These are phyloP conservation scores for Cephus runcator DNA, from an alignment of 2,888 invertebrate species.

Conservation along the genomic window DNA sequence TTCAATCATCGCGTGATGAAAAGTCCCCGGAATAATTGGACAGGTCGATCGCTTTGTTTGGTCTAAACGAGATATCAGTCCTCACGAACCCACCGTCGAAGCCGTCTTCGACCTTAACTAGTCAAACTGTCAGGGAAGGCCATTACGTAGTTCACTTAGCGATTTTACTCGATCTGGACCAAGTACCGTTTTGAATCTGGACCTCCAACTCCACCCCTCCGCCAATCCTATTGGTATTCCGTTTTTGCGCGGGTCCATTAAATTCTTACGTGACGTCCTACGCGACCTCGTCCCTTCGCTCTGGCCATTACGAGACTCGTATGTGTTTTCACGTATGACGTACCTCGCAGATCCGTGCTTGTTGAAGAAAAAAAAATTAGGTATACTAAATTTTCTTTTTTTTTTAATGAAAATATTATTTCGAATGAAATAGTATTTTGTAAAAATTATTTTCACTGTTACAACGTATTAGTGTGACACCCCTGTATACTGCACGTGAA, in stretches of 20 bases:
- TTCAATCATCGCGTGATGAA: too few species aligned
- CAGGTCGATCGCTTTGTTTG: too few species aligned
- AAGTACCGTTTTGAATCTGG: background rate
- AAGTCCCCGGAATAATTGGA: too few species aligned
- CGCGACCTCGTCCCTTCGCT: background rate
- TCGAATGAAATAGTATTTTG: background rate
- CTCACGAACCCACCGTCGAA: background rate
- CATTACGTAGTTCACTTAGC: background rate
- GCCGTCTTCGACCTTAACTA: background rate
- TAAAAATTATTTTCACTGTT: background rate
- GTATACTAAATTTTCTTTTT: too few species aligned
- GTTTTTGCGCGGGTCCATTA: background rate
- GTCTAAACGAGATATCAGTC: too few species aligned
- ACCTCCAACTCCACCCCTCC: background rate
- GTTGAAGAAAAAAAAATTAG: background rate
- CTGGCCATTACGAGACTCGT: background rate
- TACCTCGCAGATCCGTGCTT: background rate
- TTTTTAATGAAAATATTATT: too few species aligned
- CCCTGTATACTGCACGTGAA: background rate
- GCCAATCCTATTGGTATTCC: background rate
- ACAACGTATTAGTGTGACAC: too few species aligned
- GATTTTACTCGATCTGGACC: background rate
- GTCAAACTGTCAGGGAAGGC: background rate
- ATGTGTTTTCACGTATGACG: background rate
- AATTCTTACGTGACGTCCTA: background rate